phyloP scores from a whole-genome alignment of 35 echinoderm and acorn worm species.

The Strongylocentrotus purpuratus region DNA sequence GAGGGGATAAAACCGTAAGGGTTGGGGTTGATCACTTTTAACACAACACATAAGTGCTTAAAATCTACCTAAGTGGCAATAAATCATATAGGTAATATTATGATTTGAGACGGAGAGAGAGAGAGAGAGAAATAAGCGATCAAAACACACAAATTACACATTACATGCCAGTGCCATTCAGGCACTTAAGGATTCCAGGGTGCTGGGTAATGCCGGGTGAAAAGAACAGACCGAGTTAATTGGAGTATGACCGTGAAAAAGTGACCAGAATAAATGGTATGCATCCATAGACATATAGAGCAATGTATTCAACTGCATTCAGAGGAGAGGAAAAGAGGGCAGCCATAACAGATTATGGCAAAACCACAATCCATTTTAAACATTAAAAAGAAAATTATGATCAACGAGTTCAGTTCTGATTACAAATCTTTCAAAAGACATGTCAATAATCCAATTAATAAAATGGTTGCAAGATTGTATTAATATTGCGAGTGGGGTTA shows the following conservation, averaged over 20 bases:
- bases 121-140: no score
- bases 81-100: no score
- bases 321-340: not conserved
- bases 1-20: no score
- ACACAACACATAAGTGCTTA: no score
- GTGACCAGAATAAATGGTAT: not conserved
- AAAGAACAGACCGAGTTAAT: not conserved
- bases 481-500: no score
- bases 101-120: no score
- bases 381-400: not conserved
- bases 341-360: not conserved
- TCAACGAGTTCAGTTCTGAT: not conserved
- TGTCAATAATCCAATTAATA: not conserved
- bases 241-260: not conserved
- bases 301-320: not conserved
- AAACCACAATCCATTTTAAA: not conserved
- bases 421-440: not conserved
- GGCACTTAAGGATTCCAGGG: no score
- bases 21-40: no score
- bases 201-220: not conserved
- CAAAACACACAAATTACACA: no score
- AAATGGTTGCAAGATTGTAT: no score
- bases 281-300: not conserved
- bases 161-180: no score
- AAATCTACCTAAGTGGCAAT: no score